phyloP scores from a whole-genome alignment of 1,140 invertebrate species.

The Sitobion miscanthi region DNA sequence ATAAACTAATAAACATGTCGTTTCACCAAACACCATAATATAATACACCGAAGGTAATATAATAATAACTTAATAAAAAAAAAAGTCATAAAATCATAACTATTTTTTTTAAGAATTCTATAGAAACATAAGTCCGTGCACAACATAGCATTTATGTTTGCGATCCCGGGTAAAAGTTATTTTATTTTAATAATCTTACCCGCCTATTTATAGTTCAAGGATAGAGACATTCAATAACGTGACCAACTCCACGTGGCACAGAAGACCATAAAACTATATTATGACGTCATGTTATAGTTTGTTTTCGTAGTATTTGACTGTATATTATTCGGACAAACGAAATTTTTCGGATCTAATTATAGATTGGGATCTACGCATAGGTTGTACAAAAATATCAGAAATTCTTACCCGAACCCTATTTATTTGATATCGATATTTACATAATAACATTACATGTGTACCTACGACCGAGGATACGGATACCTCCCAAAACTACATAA shows the following conservation, averaged over 20 bases:
- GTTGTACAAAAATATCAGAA: background rate
- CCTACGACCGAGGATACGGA: background rate
- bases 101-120: conserved; percentile 19
- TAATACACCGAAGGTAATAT: background rate
- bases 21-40: background rate
- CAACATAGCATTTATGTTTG: background rate
- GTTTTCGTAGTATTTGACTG: background rate
- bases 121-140: background rate
- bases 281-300: background rate
- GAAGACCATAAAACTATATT: background rate
- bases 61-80: conserved; percentile 15
- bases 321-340: background rate
- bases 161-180: background rate
- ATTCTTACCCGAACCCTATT: background rate
- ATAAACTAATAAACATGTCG: conserved; percentile 24
- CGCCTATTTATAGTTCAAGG: background rate
- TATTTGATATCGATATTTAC: background rate
- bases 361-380: background rate
- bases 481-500: background rate
- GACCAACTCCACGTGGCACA: background rate
- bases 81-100: background rate
- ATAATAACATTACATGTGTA: background rate
- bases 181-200: background rate
- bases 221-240: background rate
- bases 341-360: background rate